Percentiles rank a stretch among this genome's conserved stretches.
Evolutionary conservation across 2,113 vertebrate genomes (phyloP).

Genomic region (Dolichotis patagonum): DNA sequence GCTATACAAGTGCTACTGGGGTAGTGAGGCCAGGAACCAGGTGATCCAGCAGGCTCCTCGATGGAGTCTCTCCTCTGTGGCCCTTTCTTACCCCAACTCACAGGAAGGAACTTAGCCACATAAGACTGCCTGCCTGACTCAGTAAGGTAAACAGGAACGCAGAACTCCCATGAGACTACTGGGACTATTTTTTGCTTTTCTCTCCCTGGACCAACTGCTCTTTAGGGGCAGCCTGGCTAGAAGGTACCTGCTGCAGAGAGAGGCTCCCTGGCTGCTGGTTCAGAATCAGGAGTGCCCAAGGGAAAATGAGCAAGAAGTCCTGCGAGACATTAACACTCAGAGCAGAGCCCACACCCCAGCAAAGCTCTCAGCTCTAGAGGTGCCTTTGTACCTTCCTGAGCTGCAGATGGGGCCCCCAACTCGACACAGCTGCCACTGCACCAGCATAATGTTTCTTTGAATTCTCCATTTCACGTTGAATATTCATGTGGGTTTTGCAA

Average conservation of each 20-base stretch:
- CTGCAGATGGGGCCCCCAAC: not conserved
- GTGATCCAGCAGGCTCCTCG: not conserved
- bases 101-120: not conserved
- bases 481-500: conserved; percentile 48
- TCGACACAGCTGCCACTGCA: not conserved
- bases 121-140: not conserved
- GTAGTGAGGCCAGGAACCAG: not conserved
- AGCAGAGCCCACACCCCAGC: not conserved
- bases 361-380: not conserved
- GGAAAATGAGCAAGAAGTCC: not conserved
- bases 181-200: not conserved
- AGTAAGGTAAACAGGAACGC: not conserved
- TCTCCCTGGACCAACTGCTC: not conserved
- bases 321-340: not conserved
- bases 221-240: not conserved
- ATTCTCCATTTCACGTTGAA: conserved; percentile 67
- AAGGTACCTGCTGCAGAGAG: not conserved
- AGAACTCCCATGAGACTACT: not conserved
- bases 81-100: not conserved
- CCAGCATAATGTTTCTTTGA: conserved; percentile 50
- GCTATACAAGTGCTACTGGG: too few relatives aligned
- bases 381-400: not conserved
- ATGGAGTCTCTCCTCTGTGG: not conserved
- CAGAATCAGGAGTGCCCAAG: not conserved
- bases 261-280: not conserved